phyloP scores from a whole-genome alignment of 1,140 invertebrate species.

The Euschistus heros region DNA sequence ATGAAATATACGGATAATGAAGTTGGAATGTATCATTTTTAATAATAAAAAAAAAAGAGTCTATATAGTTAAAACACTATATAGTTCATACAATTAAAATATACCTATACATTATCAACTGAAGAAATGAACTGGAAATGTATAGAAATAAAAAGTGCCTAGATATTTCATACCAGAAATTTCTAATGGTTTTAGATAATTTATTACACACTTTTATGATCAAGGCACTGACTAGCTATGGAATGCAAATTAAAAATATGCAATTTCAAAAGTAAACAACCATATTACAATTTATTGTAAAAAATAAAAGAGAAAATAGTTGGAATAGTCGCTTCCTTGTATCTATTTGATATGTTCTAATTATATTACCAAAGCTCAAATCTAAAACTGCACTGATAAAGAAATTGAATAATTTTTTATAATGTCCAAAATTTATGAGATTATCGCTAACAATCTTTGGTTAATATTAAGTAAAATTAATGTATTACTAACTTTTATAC shows the following conservation, averaged over 20 bases:
- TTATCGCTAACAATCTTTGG: constrained; percentile 4
- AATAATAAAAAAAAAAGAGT: constrained; percentile 1
- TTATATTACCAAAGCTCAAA: neutral
- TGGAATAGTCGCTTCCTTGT: neutral
- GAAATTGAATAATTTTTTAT: neutral
- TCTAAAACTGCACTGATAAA: constrained; percentile 2
- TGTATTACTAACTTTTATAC: neutral
- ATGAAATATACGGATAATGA: neutral
- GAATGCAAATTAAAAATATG: constrained; percentile 11
- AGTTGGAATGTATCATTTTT: neutral
- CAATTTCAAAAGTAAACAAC: no score
- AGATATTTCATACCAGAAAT: neutral
- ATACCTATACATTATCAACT: neutral
- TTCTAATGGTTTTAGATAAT: neutral
- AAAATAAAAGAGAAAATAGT: neutral
- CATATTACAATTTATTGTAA: no score
- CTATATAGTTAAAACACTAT: constrained; percentile 16
- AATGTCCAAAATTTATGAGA: constrained; percentile 4
- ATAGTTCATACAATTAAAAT: neutral
- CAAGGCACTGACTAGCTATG: constrained; percentile 17
- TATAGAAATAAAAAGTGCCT: constrained; percentile 5
- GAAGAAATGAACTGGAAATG: neutral
- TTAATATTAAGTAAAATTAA: neutral
- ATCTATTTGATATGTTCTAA: constrained; percentile 9
- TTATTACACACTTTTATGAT: neutral